Percentiles rank a stretch among this genome's conserved stretches.
Evolutionary conservation across 2,113 vertebrate genomes (phyloP).

Genomic region (Pholis gunnellus): DNA sequence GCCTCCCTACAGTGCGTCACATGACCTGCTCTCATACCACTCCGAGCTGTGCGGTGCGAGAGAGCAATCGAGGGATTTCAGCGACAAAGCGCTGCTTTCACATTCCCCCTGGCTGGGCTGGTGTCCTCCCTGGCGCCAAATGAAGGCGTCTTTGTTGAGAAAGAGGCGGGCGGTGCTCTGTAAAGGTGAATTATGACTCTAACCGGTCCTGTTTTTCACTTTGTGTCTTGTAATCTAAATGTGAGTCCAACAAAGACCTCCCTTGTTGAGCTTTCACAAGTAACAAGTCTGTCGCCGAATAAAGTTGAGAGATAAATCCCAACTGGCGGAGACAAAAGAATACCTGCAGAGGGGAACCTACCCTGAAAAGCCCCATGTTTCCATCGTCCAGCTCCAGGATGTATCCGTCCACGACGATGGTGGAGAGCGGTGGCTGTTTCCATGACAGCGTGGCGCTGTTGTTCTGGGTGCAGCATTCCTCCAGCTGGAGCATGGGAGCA

Average conservation of each 20-base stretch:
- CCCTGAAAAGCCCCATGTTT: conserved; percentile 95
- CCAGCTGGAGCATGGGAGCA: conserved; percentile 95
- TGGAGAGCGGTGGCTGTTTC: conserved; percentile 97
- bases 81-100: conserved; percentile 48
- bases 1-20: conserved; percentile 26
- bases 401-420: conserved; percentile 94
- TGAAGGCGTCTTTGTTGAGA: conserved; percentile 48
- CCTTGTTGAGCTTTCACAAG: not conserved
- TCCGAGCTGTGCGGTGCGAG: not conserved
- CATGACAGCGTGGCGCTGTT: conserved; percentile 98
- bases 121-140: conserved; percentile 38
- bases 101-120: conserved; percentile 27
- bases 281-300: not conserved
- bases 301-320: conserved; percentile 23
- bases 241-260: conserved; percentile 12
- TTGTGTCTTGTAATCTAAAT: conserved; percentile 9
- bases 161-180: not conserved
- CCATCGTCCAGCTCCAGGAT: conserved; percentile 98
- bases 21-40: conserved; percentile 38
- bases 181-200: conserved; percentile 51
- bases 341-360: conserved; percentile 74
- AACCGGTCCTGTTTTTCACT: conserved; percentile 10
- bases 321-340: not conserved
- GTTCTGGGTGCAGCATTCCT: conserved; percentile 97
- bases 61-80: conserved; percentile 9